phyloP scores from a whole-genome alignment of 1,140 invertebrate genomes.

The Cherax quadricarinatus region DNA sequence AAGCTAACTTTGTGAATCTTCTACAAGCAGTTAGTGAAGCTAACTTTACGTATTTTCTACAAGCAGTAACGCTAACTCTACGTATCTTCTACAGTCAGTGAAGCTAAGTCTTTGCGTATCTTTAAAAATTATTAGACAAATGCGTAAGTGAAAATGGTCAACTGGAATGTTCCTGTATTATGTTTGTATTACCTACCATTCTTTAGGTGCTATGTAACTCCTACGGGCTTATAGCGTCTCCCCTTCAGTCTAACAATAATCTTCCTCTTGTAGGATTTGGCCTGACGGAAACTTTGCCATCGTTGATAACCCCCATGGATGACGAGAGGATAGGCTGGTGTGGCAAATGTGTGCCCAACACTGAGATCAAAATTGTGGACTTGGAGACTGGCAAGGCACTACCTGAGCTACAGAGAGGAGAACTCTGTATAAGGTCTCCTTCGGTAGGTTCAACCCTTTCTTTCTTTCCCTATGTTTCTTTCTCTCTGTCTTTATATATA shows the following conservation, averaged over 20 bases:
- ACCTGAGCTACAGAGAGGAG: slow-evolving; percentile 15
- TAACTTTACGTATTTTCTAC: too few relatives aligned
- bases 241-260: not conserved
- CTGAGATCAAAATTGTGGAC: slow-evolving; percentile 32
- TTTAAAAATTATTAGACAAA: too few relatives aligned
- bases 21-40: too few relatives aligned
- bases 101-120: too few relatives aligned
- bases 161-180: too few relatives aligned
- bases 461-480: not conserved
- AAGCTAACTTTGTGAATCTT: too few relatives aligned
- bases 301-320: slow-evolving; percentile 30
- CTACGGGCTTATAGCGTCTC: too few relatives aligned
- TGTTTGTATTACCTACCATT: too few relatives aligned
- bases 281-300: slow-evolving; percentile 32
- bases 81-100: too few relatives aligned
- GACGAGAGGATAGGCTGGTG: slow-evolving; percentile 36
- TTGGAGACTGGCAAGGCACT: slow-evolving; percentile 11
- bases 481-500: not conserved
- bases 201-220: too few relatives aligned
- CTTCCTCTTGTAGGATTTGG: slow-evolving; percentile 24
- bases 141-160: too few relatives aligned
- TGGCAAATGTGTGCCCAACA: slow-evolving; percentile 24
- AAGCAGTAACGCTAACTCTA: too few relatives aligned
- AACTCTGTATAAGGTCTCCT: slow-evolving; percentile 47
- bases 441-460: slow-evolving; percentile 21